Conservation (phyloP, 2,888 invertebrate genomes). For the Eutolmus rufibarbis region DNA sequence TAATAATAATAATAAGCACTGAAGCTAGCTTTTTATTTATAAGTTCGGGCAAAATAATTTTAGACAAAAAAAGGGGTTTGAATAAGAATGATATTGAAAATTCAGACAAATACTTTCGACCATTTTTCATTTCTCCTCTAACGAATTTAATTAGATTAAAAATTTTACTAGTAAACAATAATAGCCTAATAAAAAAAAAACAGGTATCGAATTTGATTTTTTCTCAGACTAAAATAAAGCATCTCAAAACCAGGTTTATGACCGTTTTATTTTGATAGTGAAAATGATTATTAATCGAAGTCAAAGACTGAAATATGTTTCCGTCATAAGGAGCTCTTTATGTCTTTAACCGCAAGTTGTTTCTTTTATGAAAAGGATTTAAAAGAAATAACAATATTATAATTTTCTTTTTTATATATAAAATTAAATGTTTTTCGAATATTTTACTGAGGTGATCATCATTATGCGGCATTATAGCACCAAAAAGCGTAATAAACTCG, state of each 20-base stretch:
- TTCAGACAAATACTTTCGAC: neutral
- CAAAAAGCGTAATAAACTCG: neutral
- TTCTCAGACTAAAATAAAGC: too few relatives aligned
- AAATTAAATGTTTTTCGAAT: neutral
- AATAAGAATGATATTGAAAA: neutral
- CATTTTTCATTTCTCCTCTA: neutral
- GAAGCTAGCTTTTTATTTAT: neutral
- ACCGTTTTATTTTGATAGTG: neutral
- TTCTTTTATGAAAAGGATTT: too few relatives aligned
- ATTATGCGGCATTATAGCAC: neutral
- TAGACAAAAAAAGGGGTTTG: too few relatives aligned
- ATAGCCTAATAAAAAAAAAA: neutral
- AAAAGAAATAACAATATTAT: too few relatives aligned
- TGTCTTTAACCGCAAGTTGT: too few relatives aligned
- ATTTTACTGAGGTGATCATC: neutral
- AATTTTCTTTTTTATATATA: too few relatives aligned
- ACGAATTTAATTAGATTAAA: too few relatives aligned
- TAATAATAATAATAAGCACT: neutral
- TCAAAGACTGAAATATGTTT: too few relatives aligned
- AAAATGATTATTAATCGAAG: too few relatives aligned
- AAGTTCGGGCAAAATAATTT: neutral
- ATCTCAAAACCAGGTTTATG: too few relatives aligned
- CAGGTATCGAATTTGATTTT: neutral
- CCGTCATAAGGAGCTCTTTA: too few relatives aligned
- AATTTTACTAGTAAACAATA: neutral